Evolutionary conservation across 2,888 invertebrate species (phyloP).

Genomic region (Muscina levida): DNA sequence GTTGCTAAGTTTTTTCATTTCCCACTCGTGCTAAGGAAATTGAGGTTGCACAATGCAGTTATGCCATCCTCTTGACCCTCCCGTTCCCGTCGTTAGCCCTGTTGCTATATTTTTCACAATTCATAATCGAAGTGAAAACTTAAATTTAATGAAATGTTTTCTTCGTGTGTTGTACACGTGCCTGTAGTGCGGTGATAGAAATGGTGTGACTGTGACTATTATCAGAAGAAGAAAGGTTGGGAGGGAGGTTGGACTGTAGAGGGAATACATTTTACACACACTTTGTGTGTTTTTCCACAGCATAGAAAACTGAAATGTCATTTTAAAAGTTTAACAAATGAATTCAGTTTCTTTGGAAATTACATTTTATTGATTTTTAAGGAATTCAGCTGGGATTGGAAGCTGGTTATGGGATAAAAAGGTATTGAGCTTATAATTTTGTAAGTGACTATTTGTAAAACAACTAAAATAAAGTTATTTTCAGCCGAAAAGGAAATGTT

Average conservation of each 20-base stretch:
- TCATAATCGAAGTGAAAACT: slow-evolving; percentile 16
- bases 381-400: too few relatives aligned
- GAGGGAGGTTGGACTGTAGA: neutral
- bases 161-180: neutral
- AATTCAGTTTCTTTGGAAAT: too few relatives aligned
- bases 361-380: too few relatives aligned
- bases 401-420: too few relatives aligned
- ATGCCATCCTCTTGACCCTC: neutral
- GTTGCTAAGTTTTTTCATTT: neutral
- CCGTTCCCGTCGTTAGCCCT: neutral
- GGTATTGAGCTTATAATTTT: too few relatives aligned
- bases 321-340: too few relatives aligned
- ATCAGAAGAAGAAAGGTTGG: neutral
- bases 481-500: too few relatives aligned
- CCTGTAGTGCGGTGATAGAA: too few relatives aligned
- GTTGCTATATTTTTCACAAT: neutral
- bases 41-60: neutral
- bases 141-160: neutral
- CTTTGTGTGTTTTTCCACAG: neutral
- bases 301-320: neutral
- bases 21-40: neutral
- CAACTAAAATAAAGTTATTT: too few relatives aligned
- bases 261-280: neutral
- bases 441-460: too few relatives aligned
- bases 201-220: too few relatives aligned